Conservation (phyloP, 2,113 vertebrate genomes). For the Crocuta crocuta region DNA sequence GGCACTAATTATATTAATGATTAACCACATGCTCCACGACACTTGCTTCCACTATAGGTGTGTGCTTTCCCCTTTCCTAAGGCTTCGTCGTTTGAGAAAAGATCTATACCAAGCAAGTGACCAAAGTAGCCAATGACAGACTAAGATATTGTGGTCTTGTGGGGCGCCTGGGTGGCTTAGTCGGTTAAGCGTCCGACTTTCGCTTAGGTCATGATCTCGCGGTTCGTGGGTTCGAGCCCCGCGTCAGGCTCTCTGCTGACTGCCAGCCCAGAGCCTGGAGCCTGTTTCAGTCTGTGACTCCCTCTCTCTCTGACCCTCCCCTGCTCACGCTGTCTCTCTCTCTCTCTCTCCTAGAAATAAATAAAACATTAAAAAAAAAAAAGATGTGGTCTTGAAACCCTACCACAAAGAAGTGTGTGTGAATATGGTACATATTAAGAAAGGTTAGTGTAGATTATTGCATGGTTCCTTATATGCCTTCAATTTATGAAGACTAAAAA, state of each 20-base stretch:
- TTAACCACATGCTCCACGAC: not conserved
- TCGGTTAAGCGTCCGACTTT: too few relatives aligned
- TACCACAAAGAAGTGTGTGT: not conserved
- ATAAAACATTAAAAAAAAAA: too few relatives aligned
- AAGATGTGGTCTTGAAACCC: not conserved
- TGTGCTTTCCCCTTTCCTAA: not conserved
- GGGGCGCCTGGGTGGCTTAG: too few relatives aligned
- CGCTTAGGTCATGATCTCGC: too few relatives aligned
- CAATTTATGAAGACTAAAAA: not conserved
- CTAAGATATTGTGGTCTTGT: not conserved
- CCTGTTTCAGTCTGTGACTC: too few relatives aligned
- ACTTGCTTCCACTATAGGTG: not conserved
- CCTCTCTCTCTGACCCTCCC: too few relatives aligned
- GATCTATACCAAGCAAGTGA: not conserved
- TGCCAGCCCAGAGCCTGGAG: too few relatives aligned
- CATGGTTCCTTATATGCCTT: not conserved
- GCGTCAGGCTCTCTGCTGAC: too few relatives aligned
- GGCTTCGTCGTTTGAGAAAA: not conserved
- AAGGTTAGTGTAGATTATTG: not conserved
- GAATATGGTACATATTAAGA: not conserved
- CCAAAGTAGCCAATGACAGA: not conserved
- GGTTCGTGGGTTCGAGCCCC: too few relatives aligned
- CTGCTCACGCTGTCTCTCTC: too few relatives aligned
- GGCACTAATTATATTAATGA: not conserved
- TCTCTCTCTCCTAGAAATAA: too few relatives aligned